Base-by-base conservation (phyloP, 1,140 invertebrate genomes). In the Dendrolimus punctatus region DNA sequence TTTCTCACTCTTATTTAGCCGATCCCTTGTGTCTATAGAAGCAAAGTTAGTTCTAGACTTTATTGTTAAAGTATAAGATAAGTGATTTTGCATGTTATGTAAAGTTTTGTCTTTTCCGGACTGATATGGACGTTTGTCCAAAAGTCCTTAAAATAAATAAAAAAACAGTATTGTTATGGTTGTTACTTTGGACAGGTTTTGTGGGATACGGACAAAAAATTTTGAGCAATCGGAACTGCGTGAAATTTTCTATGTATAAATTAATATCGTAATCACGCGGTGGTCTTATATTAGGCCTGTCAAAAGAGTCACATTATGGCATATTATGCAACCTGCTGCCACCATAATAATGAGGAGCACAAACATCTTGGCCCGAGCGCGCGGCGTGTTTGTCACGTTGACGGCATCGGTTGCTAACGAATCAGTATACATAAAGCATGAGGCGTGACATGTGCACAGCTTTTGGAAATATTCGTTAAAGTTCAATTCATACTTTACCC, bases 361-460 rank as follows among this genome's bases (percentile, higher is more conserved):
- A 75, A 73, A 77, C 66, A 72, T 52, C 58, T 53, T 69, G 52
- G 60, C 55, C 55, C 53, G 56, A 58, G 60, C 55, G 51, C 39
- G 59, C 55, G 56, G 62, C 69, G 71, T 73, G 70, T 64, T 64
- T 54, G 60, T 60, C 68, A 51, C 65, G 68, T 83, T 79, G 73
- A 79, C 76, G 78, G 70, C 67, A 66, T 63, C 49, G 54, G 57
- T 39, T 53, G 72, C 74, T 80, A 79, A 80, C 68, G 53, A 59
- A 58, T 62, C 55, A 48, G 58, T 55, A 74, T 64, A 77, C 76
- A 73, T 51, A 38, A 55, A 49, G 43, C 57, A 52, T 57, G 57
- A 65, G 57, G 57, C 57, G 58, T 48, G 53, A 63, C 59, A 54
- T 58, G 59, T 50, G 58, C 53, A 53, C 45, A 51, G 37, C 53